Evolutionary conservation across 2,797 vertebrate species (phyloP).

Genomic region (Peromyscus aztecus): DNA sequence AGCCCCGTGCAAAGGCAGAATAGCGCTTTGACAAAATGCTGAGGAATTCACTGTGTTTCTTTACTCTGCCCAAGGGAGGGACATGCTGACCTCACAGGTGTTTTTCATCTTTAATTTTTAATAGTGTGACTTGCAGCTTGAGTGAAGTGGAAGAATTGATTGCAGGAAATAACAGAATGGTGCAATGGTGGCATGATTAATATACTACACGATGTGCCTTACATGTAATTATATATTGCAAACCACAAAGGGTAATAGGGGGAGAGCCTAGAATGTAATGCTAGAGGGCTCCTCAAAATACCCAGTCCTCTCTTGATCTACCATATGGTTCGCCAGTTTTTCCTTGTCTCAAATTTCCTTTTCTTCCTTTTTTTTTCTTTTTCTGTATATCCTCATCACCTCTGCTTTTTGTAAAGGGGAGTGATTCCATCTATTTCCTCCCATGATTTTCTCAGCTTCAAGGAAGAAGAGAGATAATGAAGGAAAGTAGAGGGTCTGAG

Average conservation of each 20-base stretch:
- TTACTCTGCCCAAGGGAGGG: constrained; percentile 83
- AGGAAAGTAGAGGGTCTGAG: neutral
- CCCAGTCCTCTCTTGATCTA: neutral
- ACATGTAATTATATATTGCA: neutral
- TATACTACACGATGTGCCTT: neutral
- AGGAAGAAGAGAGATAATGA: neutral
- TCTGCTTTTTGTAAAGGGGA: neutral
- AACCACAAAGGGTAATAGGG: neutral
- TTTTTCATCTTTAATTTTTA: constrained; percentile 59
- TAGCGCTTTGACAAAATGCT: constrained; percentile 3
- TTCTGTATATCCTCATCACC: neutral
- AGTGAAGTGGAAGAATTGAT: constrained; percentile 43
- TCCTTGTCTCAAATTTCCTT: neutral
- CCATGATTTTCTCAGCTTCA: neutral
- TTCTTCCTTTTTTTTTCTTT: neutral
- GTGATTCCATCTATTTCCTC: neutral
- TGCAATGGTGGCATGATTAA: neutral
- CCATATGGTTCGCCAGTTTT: neutral
- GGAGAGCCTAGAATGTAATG: neutral
- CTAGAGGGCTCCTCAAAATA: neutral
- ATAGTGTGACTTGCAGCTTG: constrained; percentile 47
- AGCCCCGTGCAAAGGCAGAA: neutral
- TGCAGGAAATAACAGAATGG: neutral
- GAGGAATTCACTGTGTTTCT: constrained; percentile 10
- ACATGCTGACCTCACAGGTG: constrained; percentile 3